A percentile compares a stretch with the other conserved stretches of the same genome.
Evolutionary conservation across 2,797 vertebrate species (phyloP).

Genomic region (Microctenopoma steveboyesi): DNA sequence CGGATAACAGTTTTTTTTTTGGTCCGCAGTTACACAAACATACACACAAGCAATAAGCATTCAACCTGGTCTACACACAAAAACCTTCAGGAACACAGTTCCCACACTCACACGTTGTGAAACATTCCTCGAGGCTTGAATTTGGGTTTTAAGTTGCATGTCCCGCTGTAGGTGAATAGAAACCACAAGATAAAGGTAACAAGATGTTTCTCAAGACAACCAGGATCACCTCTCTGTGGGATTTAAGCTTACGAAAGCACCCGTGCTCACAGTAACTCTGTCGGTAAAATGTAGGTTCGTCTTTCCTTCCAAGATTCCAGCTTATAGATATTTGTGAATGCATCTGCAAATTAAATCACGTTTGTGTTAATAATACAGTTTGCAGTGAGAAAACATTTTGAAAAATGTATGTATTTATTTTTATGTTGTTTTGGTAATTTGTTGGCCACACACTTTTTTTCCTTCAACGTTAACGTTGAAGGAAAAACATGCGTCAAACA

Average conservation of each 20-base stretch:
- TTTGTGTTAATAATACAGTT: conserved; percentile 3
- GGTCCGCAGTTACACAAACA: conserved; percentile 21
- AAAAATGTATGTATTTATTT: too few relatives aligned
- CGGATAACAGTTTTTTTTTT: conserved; percentile 40
- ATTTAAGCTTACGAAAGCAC: not conserved
- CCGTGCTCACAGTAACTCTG: conserved; percentile 5
- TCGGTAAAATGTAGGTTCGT: not conserved
- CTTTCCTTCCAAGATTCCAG: not conserved
- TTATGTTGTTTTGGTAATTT: too few relatives aligned
- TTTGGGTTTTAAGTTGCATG: conserved; percentile 19
- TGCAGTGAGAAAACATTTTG: not conserved
- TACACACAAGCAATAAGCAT: conserved; percentile 10
- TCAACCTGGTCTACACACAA: not conserved
- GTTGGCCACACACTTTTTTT: too few relatives aligned
- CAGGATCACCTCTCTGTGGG: not conserved
- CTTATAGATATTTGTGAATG: not conserved
- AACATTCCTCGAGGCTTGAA: conserved; percentile 25
- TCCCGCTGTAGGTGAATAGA: not conserved
- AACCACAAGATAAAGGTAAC: not conserved
- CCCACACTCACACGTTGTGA: not conserved
- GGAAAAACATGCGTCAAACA: too few relatives aligned
- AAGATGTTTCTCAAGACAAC: conserved; percentile 6
- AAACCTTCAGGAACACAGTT: too few relatives aligned
- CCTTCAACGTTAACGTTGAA: too few relatives aligned
- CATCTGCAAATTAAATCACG: not conserved